Conservation (phyloP, 2,797 vertebrate genomes). For the Malacoraja senta region DNA sequence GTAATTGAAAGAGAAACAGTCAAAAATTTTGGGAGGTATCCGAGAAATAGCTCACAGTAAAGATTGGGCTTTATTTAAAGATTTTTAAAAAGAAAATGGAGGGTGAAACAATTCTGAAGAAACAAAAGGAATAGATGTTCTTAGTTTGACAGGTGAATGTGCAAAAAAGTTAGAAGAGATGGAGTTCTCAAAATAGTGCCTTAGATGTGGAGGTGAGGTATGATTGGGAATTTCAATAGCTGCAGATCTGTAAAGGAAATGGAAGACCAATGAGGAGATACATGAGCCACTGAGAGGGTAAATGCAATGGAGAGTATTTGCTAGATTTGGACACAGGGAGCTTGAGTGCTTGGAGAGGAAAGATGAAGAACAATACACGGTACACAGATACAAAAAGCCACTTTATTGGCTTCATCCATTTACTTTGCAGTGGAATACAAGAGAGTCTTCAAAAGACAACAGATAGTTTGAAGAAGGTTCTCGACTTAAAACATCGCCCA, state of each 20-base stretch:
- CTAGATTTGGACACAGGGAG: too few species aligned
- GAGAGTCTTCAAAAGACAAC: not conserved
- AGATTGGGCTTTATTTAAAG: not conserved
- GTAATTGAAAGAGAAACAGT: not conserved
- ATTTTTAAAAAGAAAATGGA: not conserved
- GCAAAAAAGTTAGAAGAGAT: not conserved
- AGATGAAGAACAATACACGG: too few species aligned
- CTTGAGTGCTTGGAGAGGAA: too few species aligned
- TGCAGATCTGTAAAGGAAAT: too few species aligned
- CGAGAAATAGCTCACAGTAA: not conserved
- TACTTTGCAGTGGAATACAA: not conserved
- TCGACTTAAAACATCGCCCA: too few species aligned
- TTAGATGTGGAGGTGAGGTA: too few species aligned
- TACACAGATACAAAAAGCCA: not conserved
- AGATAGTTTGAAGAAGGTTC: too few species aligned
- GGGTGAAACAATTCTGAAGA: not conserved
- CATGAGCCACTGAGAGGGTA: too few species aligned
- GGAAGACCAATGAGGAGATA: too few species aligned
- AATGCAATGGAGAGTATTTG: too few species aligned
- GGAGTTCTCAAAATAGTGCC: not conserved
- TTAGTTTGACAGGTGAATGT: not conserved
- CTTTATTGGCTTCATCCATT: not conserved
- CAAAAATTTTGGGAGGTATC: not conserved
- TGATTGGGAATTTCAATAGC: too few species aligned
- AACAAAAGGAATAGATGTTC: not conserved